Base-by-base conservation (phyloP, 1,140 invertebrate species). In the Trichonephila inaurata region DNA sequence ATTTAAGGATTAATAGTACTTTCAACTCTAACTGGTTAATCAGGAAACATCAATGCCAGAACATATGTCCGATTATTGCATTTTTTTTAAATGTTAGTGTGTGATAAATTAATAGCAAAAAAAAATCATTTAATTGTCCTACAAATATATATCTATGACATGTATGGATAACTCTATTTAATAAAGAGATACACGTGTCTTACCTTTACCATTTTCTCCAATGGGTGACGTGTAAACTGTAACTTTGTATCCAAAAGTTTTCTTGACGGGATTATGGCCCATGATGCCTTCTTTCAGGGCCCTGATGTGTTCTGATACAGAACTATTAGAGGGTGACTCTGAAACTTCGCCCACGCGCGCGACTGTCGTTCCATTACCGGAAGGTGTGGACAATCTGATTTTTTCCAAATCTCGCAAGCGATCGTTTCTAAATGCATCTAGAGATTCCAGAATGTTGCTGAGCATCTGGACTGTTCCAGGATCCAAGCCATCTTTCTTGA, bases 241-340 rank as follows among this genome's bases (percentile, higher is more conserved):
- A 4, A 95, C 94, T 82, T 94, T 94, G 77, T 95, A 95, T 12
- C 94, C 94, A 51, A 95, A 95, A 16, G 93, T 94, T 72, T 94
- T 94, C 82, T 95, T 95, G 10, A 90, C 89, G 0, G 94, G 94
- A 82, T 94, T 94, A 21, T 89, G 77, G 21, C 89, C 89, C 82
- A 91, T 89, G 51, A 94, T 89, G 10, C 91, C 90, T 28, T 94
- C 94, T 51, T 91, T 94, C 64, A 94, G 14, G 0, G 90, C 86
- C 33, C 69, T 81, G 33, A 94, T 94, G 10, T 94, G 90, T 40
- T 94, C 94, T 0, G 94, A 94, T 0, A 94, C 60, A 3, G 94
- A 94, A 44, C 61, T 82, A 64, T 94, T 94, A 4, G 69, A n/a
- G 5, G 81, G 60, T 0, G 89, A 44, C 7, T 64, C 44, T 12